Base-by-base conservation (phyloP, 2,113 vertebrate genomes). In the Tringa solitaria region DNA sequence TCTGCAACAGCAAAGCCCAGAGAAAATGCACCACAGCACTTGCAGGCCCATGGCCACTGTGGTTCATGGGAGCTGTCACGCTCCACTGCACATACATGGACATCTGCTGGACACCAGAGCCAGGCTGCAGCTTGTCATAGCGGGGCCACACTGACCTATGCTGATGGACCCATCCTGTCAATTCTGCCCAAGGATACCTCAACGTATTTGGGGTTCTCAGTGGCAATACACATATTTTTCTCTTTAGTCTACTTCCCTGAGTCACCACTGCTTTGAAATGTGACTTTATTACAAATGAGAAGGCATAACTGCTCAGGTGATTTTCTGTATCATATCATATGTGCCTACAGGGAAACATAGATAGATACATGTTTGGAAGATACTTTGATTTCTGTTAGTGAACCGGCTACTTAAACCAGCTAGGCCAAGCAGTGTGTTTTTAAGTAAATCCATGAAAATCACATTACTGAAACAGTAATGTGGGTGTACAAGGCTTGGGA, bases 21-120 rank as follows among this genome's bases (percentile, higher is more conserved):
- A 80, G 28, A 50, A 83, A 59, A 77, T 12, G 43, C 43, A 3
- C 43, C 27, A 12, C 11, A n/a, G 43, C 2, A 6, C 5, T 37
- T 0, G 0, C 48, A 54, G 20, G n/a, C 35, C 48, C 16, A 16
- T 30, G 27, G 50, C 10, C 24, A 8, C 17, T 22, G 14, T 17
- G 24, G 33, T 26, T 46, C 32, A 10, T 50, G 50, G 33, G 30
- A 8, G 12, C 37, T 10, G 7, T 26, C 32, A 18, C 28, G 14
- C 9, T 53, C 22, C 30, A 35, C 23, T 61, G 41, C 50, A 48
- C 37, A 4, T 4, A 39, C 1, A 5, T 27, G 35, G n/a, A 8
- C 19, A 10, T 9, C 70, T 74, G 64, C 48, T 45, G 64, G 32
- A 41, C 54, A 50, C 39, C 51, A 60, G 60, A 50, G 27, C 8